Evolutionary conservation across 1,140 invertebrate species (phyloP).

Genomic region (Zaprionus davidi): DNA sequence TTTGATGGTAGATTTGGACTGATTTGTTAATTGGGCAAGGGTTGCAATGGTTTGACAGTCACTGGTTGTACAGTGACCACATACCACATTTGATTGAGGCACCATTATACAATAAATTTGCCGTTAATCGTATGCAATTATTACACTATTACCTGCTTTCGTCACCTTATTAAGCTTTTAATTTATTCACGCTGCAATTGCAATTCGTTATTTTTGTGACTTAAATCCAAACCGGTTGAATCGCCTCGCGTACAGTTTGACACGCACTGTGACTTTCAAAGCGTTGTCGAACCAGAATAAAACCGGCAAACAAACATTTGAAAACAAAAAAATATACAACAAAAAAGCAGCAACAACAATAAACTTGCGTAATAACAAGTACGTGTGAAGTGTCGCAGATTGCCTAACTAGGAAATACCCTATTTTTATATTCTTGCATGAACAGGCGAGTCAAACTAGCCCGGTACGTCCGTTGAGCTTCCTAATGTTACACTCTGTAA

Average conservation of each 20-base stretch:
- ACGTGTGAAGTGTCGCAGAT: not conserved
- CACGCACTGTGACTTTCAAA: conserved; percentile 23
- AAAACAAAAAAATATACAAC: conserved; percentile 27
- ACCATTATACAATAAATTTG: not conserved
- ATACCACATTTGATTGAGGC: not conserved
- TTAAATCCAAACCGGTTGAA: conserved; percentile 34
- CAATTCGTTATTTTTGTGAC: not conserved
- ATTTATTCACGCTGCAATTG: conserved; percentile 12
- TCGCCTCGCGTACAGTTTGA: conserved; percentile 22
- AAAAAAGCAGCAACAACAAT: conserved; percentile 26
- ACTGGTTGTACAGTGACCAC: not conserved
- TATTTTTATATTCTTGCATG: not conserved
- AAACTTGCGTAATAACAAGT: conserved; percentile 31
- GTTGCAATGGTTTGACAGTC: not conserved
- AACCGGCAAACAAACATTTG: conserved; percentile 47
- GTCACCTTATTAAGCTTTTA: not conserved
- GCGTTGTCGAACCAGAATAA: conserved; percentile 16
- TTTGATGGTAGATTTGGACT: too few species aligned
- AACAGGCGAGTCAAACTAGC: too few species aligned
- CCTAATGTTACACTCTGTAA: too few species aligned
- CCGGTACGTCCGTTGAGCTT: not conserved
- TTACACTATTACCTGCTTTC: not conserved
- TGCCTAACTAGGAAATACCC: not conserved
- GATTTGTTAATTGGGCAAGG: not conserved
- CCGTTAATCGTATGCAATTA: conserved; percentile 1